These are phyloP conservation scores for Selene dorsalis DNA, from an alignment of 2,797 vertebrate genomes.

Conservation along the genomic window DNA sequence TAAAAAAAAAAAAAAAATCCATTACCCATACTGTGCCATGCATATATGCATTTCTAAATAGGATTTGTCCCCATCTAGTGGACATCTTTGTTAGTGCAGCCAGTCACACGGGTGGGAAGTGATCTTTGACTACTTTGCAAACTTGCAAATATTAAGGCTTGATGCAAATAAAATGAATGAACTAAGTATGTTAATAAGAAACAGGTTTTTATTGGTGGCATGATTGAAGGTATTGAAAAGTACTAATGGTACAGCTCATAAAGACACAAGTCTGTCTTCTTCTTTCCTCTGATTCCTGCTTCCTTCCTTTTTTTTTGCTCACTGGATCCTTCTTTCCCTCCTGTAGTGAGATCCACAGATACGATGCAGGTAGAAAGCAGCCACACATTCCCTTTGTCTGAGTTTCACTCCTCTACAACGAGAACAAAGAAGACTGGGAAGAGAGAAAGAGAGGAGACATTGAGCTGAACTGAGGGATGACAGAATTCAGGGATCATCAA, in stretches of 20 bases:
- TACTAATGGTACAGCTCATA: background rate
- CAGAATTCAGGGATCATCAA: background rate
- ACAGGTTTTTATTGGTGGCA: background rate
- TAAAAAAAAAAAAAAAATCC: no score
- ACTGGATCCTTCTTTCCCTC: background rate
- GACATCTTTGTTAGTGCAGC: constrained; percentile 9
- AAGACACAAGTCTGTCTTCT: background rate
- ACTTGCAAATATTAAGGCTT: background rate
- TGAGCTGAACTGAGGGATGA: background rate
- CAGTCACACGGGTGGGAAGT: constrained; percentile 10
- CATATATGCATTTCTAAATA: background rate
- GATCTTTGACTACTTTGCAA: background rate
- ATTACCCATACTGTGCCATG: no score
- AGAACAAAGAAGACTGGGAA: background rate
- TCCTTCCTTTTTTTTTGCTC: background rate
- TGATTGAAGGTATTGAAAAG: background rate
- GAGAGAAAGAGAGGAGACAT: background rate
- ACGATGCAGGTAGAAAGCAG: constrained; percentile 37
- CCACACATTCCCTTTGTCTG: constrained; percentile 49
- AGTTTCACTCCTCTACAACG: constrained; percentile 31
- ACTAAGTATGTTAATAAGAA: background rate
- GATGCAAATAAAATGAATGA: background rate
- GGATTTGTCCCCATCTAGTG: constrained; percentile 30
- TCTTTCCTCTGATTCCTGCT: background rate
- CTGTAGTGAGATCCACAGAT: background rate